Evolutionary conservation across 2,797 vertebrate genomes (phyloP), one percentile per base, ranked within the genome.

Genomic region (Tragopan temminckii): DNA sequence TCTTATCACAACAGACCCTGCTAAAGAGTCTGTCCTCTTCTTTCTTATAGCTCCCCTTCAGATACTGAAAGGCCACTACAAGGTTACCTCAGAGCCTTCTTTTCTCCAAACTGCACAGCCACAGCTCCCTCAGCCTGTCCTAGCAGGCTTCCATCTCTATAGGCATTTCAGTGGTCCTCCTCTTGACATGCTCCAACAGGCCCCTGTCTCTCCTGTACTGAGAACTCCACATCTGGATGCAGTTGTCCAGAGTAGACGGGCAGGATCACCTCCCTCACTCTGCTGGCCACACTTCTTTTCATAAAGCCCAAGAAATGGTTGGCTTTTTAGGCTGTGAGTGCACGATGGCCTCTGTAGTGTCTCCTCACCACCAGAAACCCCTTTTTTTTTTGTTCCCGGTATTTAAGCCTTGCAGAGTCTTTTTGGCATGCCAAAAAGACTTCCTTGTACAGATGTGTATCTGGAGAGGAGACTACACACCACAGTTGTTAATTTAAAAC

Each of bases 401-500:
- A 31, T 67, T 72, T 82, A 66, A 8, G 5, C 42, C 50, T 8
- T 8, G 7, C 4, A 21, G 50, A 89, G 18, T 66, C 27, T 80
- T 68, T 77, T 43, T 71, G 67, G 62, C 61, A 72, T 46, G 61
- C 29, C 23, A 52, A 40, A 82, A 38, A 69, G 85, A 31, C 15
- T 45, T 81, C 80, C 70, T 94, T 83, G 27, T 48, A 90, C 88
- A 83, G 76, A 86, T 61, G 46, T 80, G 55, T 59, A 7, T 11
- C 71, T 91, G 77, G 88, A 95, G 75, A 81, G 1, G 16, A 89
- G 77, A 58, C 1, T 40, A 83, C 36, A 62, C 33, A 88, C 62
- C 68, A 69, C 64, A 89, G 91, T 59, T 82, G 92, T 81, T 82
- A 92, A 85, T 86, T 96, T 89, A 82, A 81, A 92, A 95, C 40